phyloP scores from a whole-genome alignment of 2,888 invertebrate genomes.

The Drosophila stalkeri region DNA sequence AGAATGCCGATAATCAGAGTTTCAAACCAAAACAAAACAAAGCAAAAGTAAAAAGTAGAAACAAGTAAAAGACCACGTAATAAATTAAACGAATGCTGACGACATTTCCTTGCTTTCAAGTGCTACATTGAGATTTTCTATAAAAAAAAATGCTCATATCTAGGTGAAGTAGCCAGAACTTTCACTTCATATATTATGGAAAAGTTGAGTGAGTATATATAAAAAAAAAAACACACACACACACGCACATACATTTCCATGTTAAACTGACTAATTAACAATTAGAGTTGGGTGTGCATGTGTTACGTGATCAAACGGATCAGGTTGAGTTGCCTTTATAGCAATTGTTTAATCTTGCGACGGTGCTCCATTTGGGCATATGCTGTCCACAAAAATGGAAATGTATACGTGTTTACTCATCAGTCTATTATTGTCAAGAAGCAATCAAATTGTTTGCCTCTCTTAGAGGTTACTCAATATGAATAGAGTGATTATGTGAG shows the following conservation, averaged over 20 bases:
- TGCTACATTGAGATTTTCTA: constrained; percentile 45
- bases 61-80: constrained; percentile 32
- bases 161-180: constrained; percentile 50
- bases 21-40: not conserved
- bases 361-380: not conserved
- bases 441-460: not conserved
- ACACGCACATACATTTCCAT: constrained; percentile 29
- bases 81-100: constrained; percentile 61
- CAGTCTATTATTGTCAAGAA: not conserved
- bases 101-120: constrained; percentile 42
- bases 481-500: not conserved
- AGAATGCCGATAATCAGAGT: constrained; percentile 35
- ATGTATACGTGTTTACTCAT: not conserved
- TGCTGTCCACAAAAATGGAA: not conserved
- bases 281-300: constrained; percentile 3
- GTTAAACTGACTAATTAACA: constrained; percentile 11
- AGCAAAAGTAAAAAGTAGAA: not conserved
- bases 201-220: constrained; percentile 17
- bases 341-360: not conserved
- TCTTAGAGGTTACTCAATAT: not conserved
- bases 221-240: no score
- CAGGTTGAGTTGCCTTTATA: not conserved
- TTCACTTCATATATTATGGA: constrained; percentile 49
- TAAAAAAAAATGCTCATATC: constrained; percentile 17
- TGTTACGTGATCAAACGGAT: not conserved